These are phyloP conservation scores for Tiliqua scincoides DNA, from an alignment of 2,113 vertebrate genomes.

Conservation along the genomic window DNA sequence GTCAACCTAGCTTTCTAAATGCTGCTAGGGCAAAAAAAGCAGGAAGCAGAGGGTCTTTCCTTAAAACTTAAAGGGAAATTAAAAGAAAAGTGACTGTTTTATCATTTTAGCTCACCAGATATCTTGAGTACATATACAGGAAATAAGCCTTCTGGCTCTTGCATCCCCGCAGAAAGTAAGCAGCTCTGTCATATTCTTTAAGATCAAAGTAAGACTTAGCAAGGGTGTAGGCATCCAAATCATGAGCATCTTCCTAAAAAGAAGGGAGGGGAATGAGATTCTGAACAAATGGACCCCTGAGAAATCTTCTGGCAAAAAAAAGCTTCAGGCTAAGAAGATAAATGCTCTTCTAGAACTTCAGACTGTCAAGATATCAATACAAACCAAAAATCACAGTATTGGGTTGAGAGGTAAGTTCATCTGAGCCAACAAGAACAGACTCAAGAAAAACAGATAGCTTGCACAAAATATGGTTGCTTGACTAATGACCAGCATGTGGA, in stretches of 20 bases:
- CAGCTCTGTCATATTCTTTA: constrained; percentile 97
- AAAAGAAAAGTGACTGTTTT: neutral
- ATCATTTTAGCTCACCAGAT: constrained; percentile 84
- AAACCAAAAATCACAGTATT: neutral
- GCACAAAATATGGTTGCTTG: neutral
- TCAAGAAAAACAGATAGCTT: neutral
- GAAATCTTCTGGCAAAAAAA: constrained; percentile 1
- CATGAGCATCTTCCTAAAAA: constrained; percentile 90
- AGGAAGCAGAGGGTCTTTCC: neutral
- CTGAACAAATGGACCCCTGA: neutral
- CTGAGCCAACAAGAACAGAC: neutral
- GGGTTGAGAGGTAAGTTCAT: neutral
- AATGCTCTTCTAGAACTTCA: neutral
- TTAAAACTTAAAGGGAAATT: neutral
- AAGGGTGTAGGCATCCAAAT: constrained; percentile 92
- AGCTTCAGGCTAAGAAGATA: neutral
- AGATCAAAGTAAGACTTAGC: constrained; percentile 98
- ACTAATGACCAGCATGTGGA: neutral
- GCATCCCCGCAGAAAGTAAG: constrained; percentile 93
- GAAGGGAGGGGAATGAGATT: constrained; percentile 20
- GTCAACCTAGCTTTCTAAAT: neutral
- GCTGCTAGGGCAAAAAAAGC: neutral
- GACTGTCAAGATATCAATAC: neutral
- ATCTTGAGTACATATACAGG: constrained; percentile 98
- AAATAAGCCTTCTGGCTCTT: constrained; percentile 98